Base-by-base conservation (phyloP, 2,888 invertebrate species). In the Lysandra bellargus region DNA sequence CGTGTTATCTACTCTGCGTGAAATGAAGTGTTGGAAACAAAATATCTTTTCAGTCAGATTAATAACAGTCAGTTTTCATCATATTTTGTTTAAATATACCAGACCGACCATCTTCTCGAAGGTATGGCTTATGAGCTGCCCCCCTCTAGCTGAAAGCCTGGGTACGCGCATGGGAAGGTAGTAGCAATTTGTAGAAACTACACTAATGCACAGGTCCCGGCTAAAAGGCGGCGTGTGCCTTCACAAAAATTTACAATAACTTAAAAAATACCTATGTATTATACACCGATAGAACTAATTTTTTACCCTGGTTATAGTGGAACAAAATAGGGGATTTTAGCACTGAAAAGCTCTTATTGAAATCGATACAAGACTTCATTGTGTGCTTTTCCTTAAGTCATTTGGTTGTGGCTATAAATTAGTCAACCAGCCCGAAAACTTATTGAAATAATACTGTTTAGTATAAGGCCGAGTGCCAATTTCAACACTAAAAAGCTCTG, bases 121-220 rank as follows among this genome's bases (percentile, higher is more conserved):
- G 23, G 23, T 23, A 23, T 23, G 23, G 0, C 23, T 23, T 23
- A 23, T 23, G 23, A 23, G 23, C 23, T 23, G 23, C 23, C 23
- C 23, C 23, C 23, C 23, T 23, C 23, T 23, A 23, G 23, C 23
- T 23, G 23, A 23, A 23, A 23, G 23, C 23, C 23, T 23, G 23
- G 23, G 23, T 23, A 23, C 23, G 23, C 23, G 23, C 23, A 23
- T 23, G 23, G 23, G 23, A 61, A 9, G 3, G 3, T 61, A 2
- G 61, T 2, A 61, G 1, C 30, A 9, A 23, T 23, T 23, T 23
- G 23, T 23, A 23, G 23, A 75, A 69, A 57, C 76, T 57, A 57
- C 33, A 14, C 49, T 17, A 76, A 49, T 53, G 76, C 76, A 76
- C 76, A 76, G 14, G 76, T 57, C 76, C 76, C 57, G 76, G 76